Evolutionary conservation across 1,140 invertebrate genomes (phyloP), one percentile per base, ranked within the genome.

Genomic region (Lepidurus packardi): DNA sequence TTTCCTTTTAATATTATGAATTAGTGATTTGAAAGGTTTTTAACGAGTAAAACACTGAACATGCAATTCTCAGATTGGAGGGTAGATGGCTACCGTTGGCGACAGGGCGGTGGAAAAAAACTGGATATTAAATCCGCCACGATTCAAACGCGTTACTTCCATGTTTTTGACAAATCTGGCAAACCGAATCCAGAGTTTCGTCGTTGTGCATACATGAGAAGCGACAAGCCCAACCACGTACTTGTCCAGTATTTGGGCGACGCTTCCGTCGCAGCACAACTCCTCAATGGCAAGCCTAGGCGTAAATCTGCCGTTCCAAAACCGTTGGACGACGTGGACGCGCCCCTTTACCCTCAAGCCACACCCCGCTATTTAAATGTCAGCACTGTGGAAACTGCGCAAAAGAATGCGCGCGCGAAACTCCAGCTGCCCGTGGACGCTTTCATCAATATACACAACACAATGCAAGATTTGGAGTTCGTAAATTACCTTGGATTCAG

Each of bases 31-130:
- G 2, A 34, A 34, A 16, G 6, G 7, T 21, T 65, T 16, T 65
- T 65, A 65, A 1, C 16, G 3, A 65, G 5, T 47, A 65, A 65
- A 65, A 65, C 7, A 7, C 8, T 65, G 1, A 65, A 65, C 8
- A 65, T n/a, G 16, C 16, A 16, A n/a, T 65, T 65, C 53, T 7
- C 13, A 65, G 53, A 16, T 65, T 65, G 53, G 53, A 13, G 53
- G n/a, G 8, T 65, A 65, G 53, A 65, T 65, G 53, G 53, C 53
- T 65, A 65, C 53, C 53, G 53, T 13, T 65, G 53, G 53, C 53
- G 53, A 21, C 53, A 65, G 21, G 53, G 53, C 8, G 53, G 53
- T n/a, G 53, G 53, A 1, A 65, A 65, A 21, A 65, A 65, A 21
- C 6, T 65, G 53, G 53, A 65, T 1, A 65, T 65, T 9, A 5